These are phyloP conservation scores for Drosophila sordidapex DNA, from an alignment of 2,888 invertebrate species.

Conservation along the genomic window DNA sequence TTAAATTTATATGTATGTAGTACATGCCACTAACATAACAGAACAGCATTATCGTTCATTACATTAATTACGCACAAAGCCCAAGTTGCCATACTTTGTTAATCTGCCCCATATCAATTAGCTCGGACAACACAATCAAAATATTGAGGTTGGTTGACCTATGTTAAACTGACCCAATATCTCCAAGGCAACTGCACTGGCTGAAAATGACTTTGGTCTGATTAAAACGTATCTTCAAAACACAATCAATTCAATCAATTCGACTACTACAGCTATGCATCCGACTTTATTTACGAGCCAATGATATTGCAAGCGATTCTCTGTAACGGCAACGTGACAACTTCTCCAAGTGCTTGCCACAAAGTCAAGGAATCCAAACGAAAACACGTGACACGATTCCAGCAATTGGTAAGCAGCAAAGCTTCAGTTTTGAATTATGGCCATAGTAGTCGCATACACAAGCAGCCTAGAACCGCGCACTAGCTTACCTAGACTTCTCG, in stretches of 20 bases:
- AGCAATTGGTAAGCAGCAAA: slow-evolving; percentile 77
- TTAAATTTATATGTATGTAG: neutral
- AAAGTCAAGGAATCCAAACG: slow-evolving; percentile 63
- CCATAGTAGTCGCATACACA: slow-evolving; percentile 55
- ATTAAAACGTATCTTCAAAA: neutral
- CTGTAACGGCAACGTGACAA: slow-evolving; percentile 71
- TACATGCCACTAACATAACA: neutral
- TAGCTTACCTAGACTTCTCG: neutral
- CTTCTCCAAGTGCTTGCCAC: slow-evolving; percentile 49
- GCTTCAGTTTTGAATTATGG: slow-evolving; percentile 74
- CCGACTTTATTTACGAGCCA: slow-evolving; percentile 68
- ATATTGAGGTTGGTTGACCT: slow-evolving; percentile 18
- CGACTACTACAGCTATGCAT: slow-evolving; percentile 6
- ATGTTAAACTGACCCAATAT: slow-evolving; percentile 24
- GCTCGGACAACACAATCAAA: slow-evolving; percentile 1
- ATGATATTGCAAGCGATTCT: slow-evolving; percentile 66
- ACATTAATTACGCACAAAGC: slow-evolving; percentile 3
- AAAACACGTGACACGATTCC: slow-evolving; percentile 72
- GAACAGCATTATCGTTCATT: neutral
- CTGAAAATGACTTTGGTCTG: slow-evolving; percentile 2
- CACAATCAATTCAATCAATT: slow-evolving; percentile 26
- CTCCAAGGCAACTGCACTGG: slow-evolving; percentile 1
- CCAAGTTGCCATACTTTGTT: neutral
- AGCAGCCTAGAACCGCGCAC: slow-evolving; percentile 36
- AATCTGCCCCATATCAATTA: slow-evolving; percentile 25